Evolutionary conservation across 2,888 invertebrate genomes (phyloP), one percentile per base, ranked within the genome.

Genomic region (Hypomecis punctinalis): DNA sequence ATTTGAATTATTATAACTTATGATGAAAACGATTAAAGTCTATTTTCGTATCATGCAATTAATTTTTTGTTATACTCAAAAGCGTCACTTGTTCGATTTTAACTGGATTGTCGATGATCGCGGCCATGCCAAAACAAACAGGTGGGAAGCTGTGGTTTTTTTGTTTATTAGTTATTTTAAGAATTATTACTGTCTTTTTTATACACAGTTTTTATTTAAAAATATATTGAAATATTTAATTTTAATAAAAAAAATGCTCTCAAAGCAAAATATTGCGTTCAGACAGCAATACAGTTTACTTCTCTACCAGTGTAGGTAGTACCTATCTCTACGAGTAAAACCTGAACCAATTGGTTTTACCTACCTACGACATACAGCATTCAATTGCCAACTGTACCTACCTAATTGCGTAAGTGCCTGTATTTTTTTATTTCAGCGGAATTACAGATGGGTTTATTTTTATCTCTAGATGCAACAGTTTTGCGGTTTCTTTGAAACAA

Each of bases 41-140:
- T 78, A 70, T 66, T 55, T 61, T 63, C 67, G 66, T 57, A 67
- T 80, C 60, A 67, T 78, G 58, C 62, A 71, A 62, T 72, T 78
- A 63, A 73, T 80, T 70, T 76, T 79, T 74, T 83, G 81, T 76
- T 74, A 73, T 63, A 72, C 71, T 63, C 74, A 75, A 75, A 79
- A 80, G 60, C 70, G 74, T 52, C 73, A 73, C 63, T 71, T 72
- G 68, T 76, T 80, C 67, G 83, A 82, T 23, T 23, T 23, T 3
- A 1, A 23, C 75, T 77, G 81, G 74, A 63, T 71, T 67, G 70
- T 71, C 57, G 74, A 77, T 52, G 74, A 77, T 53, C 70, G 73
- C 70, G 74, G 72, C 75, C 72, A 75, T 71, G 72, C 68, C 67
- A 75, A 77, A 62, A 57, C 69, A 56, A 76, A 71, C 75, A 83